Base-by-base conservation (phyloP, 2,797 vertebrate species). In the Leptodactylus fallax region DNA sequence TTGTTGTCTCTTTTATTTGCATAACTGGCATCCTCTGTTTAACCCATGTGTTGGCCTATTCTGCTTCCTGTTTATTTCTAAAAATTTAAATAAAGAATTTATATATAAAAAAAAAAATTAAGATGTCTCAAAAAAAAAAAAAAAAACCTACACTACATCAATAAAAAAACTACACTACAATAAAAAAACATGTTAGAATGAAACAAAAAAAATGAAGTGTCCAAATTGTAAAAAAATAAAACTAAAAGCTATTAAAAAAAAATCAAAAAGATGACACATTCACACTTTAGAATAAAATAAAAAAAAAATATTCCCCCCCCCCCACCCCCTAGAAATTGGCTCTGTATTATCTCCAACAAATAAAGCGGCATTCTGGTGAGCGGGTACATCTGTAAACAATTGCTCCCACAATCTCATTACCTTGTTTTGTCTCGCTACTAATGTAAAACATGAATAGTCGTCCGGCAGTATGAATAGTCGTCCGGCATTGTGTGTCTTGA, bases 401-500 rank as follows among this genome's bases (percentile, higher is more conserved):
- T 45, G 16, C 10, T 80, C 56, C 10, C 55, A n/a, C 27, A 47
- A 36, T 19, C 78, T 80, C 14, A 53, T 27, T 74, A 60, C n/a
- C 56, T 45, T 45, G 27, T 79, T 79, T 61, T 80, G 60, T 80
- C 79, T 61, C 36, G 36, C n/a, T 21, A 14, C 27, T 63, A 80
- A n/a, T 0, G 45, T n/a, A 58, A n/a, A 61, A 47, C 27, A n/a
- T 47, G 58, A 47, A n/a, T 61, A 47, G 25, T 21, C 8, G 14
- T 1, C 27, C 8, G 6, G 8, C 69, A 36, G 36, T 36, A 21
- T 45, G 55, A 36, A 19, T 60, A 45, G 23, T 27, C 7, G 6
- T 1, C 27, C 13, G 6, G 8, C 69, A 45, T 72, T 72, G 11
- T 47, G 67, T 47, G 19, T 72, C 19, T 49, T 49, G 19, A 49